Percentiles rank a stretch among this genome's conserved stretches.
Evolutionary conservation across 2,113 vertebrate species (phyloP).

Genomic region (Heterotilapia buettikoferi): DNA sequence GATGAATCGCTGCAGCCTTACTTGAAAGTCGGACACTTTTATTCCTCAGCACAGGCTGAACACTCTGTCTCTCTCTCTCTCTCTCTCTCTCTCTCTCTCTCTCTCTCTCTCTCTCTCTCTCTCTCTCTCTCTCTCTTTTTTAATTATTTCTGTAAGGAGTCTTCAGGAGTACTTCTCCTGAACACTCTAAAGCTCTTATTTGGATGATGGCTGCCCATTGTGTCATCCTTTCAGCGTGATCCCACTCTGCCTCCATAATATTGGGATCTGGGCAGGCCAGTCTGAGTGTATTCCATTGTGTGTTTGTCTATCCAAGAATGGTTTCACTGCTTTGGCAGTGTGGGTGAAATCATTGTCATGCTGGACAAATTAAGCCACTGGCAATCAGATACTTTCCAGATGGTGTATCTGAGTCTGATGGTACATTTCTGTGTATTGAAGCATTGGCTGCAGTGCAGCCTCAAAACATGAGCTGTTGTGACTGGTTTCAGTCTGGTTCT

Average conservation of each 20-base stretch:
- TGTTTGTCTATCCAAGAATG: neutral
- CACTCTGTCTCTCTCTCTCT: neutral
- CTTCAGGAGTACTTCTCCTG: neutral
- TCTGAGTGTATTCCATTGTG: neutral
- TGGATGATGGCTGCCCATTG: neutral
- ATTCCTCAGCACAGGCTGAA: neutral
- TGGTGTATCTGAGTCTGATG: neutral
- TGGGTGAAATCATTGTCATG: neutral
- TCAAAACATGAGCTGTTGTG: neutral
- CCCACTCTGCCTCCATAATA: neutral
- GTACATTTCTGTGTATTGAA: neutral
- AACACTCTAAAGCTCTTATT: neutral
- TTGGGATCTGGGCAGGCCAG: neutral
- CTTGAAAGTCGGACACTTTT: neutral
- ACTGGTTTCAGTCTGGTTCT: neutral
- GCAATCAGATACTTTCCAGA: neutral
- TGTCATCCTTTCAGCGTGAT: neutral
- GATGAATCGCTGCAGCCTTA: neutral
- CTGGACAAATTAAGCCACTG: neutral
- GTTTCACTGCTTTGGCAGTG: neutral
- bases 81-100: accelerated
- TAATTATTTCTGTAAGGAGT: neutral
- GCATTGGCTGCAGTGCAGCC: neutral
- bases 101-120: neutral
- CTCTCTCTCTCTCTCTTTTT: neutral